These are phyloP conservation scores for Enteromius trimaculatus DNA, from an alignment of 2,797 vertebrate species.

Conservation along the genomic window DNA sequence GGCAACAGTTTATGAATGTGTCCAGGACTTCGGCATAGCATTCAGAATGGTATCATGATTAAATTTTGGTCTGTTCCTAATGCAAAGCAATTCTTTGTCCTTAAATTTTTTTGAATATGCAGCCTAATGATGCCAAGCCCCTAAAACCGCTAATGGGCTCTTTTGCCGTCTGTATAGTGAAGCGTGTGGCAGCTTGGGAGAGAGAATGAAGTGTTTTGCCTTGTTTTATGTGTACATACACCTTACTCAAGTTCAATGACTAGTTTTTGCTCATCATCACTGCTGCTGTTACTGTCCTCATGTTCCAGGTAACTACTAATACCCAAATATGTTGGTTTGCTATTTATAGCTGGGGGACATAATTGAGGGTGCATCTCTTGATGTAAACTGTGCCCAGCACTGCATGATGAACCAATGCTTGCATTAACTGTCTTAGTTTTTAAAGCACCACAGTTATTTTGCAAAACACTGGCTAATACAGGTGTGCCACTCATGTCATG, in stretches of 20 bases:
- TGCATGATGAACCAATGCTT: slow-evolving; percentile 17
- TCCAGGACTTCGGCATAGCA: not conserved
- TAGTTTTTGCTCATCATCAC: slow-evolving; percentile 80
- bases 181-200: not conserved
- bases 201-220: not conserved
- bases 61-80: not conserved
- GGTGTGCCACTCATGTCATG: slow-evolving; percentile 2
- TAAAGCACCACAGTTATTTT: not conserved
- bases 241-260: slow-evolving; percentile 77
- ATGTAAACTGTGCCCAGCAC: not conserved
- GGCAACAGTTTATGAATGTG: not conserved
- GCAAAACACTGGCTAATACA: not conserved
- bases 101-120: not conserved
- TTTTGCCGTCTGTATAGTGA: not conserved
- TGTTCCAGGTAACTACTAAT: slow-evolving; percentile 65
- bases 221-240: slow-evolving; percentile 4
- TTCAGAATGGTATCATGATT: not conserved
- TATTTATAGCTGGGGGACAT: slow-evolving; percentile 3
- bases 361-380: slow-evolving; percentile 26
- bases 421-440: not conserved
- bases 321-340: slow-evolving; percentile 32
- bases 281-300: slow-evolving; percentile 75
- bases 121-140: not conserved
- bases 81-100: not conserved
- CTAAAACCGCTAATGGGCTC: not conserved